Evolutionary conservation across 2,888 invertebrate genomes (phyloP).

Genomic region (Polyommatus iphigenia): DNA sequence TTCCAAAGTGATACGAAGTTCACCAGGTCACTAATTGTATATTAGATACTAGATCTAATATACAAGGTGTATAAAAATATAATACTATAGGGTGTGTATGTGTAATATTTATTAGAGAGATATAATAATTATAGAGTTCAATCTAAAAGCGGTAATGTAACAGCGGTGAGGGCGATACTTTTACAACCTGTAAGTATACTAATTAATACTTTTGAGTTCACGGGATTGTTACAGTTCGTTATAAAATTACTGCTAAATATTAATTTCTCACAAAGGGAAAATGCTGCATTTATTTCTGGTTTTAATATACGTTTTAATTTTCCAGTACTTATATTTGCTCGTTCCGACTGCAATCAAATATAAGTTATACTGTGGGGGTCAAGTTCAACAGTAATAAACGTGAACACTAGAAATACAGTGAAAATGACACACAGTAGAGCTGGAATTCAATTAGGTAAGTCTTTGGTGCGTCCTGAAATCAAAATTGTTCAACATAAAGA

Average conservation of each 20-base stretch:
- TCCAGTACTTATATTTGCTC: not conserved
- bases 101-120: too few relatives aligned
- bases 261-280: not conserved
- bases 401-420: conserved; percentile 31
- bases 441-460: not conserved
- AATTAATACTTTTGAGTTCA: too few relatives aligned
- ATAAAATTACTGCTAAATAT: not conserved
- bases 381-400: conserved; percentile 33
- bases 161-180: too few relatives aligned
- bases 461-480: not conserved
- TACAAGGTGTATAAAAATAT: too few relatives aligned
- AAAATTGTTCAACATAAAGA: not conserved
- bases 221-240: not conserved
- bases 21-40: too few relatives aligned
- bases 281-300: not conserved
- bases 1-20: too few relatives aligned
- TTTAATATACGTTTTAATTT: conserved; percentile 11
- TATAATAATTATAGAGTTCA: too few relatives aligned
- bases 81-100: too few relatives aligned
- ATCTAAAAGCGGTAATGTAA: not conserved
- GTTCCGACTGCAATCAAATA: conserved; percentile 27
- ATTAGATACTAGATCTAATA: too few relatives aligned
- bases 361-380: conserved; percentile 30
- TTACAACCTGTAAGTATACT: too few relatives aligned
- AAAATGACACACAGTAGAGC: not conserved